Evolutionary conservation across 2,888 invertebrate species (phyloP).

Genomic region (Phengaris arion): DNA sequence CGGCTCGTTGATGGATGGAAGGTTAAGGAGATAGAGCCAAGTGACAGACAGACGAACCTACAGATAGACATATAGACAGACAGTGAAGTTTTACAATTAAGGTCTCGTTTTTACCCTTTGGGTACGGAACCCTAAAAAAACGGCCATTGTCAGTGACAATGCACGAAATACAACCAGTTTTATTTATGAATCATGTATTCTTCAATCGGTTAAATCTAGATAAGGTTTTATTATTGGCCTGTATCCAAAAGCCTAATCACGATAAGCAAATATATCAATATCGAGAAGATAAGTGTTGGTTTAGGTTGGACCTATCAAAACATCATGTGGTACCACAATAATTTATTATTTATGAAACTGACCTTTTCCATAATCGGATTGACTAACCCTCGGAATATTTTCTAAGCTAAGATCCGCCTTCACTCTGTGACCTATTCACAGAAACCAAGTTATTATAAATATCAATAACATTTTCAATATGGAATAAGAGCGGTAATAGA

Average conservation of each 20-base stretch:
- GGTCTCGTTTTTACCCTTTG: too few species aligned
- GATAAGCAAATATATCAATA: conserved; percentile 15
- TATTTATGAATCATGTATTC: background rate
- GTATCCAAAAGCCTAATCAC: conserved; percentile 4
- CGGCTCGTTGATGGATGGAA: too few species aligned
- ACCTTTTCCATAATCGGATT: conserved; percentile 8
- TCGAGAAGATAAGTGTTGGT: conserved; percentile 12
- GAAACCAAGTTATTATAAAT: background rate
- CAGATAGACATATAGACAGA: too few species aligned
- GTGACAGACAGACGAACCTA: too few species aligned
- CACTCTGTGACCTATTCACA: background rate
- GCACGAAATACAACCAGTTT: background rate
- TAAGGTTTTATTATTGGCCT: background rate
- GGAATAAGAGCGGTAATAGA: background rate
- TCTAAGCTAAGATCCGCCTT: background rate
- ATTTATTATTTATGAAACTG: conserved; percentile 11
- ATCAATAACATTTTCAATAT: background rate
- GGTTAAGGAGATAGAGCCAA: too few species aligned
- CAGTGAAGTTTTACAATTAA: too few species aligned
- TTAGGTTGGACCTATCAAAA: conserved; percentile 6
- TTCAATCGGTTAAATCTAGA: background rate
- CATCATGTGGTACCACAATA: conserved; percentile 3
- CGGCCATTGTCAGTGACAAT: too few species aligned
- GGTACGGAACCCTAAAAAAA: too few species aligned
- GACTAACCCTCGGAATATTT: conserved; percentile 2